Base-by-base conservation (phyloP, 1,140 invertebrate species). In the Drosophila kohkoa region DNA sequence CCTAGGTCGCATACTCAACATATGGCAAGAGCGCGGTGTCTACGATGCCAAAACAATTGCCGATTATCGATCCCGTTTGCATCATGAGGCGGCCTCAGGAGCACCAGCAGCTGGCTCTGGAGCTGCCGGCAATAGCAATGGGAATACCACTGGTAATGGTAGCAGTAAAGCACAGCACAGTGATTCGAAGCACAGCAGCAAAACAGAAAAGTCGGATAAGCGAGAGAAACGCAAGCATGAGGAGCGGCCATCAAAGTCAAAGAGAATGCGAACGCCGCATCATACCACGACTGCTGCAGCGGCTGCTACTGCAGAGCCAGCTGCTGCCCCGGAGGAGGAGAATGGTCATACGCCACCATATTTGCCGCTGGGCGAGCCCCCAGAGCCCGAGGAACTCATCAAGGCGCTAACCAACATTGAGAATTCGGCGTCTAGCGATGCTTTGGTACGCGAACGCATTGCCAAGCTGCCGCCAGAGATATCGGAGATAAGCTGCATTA, bases 341-440 rank as follows among this genome's bases (percentile, higher is more conserved):
- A 89, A 89, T 43, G 85, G 85, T 0, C 81, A 92, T 28, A 93
- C 97, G 32, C 97, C 96, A 77, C 96, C 97, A 1, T 95, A 95
- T 70, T 95, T 96, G 49, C 96, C 96, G 1, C 94, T 92, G 32
- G 96, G 95, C n/a, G 97, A 98, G 91, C 97, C 97, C 10, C 97
- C 97, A 25, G 97, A 98, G 91, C 96, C 97, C 1, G 97, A 98
- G 91, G 97, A 98, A 92, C 94, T 98, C 8, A 96, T 98, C 77
- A 97, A 96, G 93, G 95, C 94, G 0, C 93, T 98, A 45, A 93
- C 96, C 93, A 97, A 98, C 82, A 94, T 99, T 76, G 98, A 99
- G 93, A 97, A 97, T 81, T 97, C 98, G 76, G 97, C 98, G 1
- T 99, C 98, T 0, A 97, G 97, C 78, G 98, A 99, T 94, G 98